Base-by-base conservation (phyloP, 2,888 invertebrate genomes). In the Cheilosia vernalis region DNA sequence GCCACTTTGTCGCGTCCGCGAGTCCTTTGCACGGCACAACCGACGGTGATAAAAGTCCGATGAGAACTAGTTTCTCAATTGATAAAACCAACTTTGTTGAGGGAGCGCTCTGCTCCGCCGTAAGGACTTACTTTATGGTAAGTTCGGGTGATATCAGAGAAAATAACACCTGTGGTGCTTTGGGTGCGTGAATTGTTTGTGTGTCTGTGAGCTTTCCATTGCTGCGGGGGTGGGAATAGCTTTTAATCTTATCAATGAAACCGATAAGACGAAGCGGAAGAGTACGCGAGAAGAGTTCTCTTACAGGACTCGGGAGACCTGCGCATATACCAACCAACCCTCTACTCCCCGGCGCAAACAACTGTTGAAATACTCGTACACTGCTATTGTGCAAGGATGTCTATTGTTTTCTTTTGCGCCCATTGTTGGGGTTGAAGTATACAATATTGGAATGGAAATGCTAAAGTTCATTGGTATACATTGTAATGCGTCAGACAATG, bases 381-480 rank as follows among this genome's bases (percentile, higher is more conserved):
- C 42, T 17, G 56, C 51, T 72, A 63, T 72, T 72, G 72, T 79
- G 70, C 78, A 78, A 70, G 63, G 56, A 49, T 63, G 21, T 58
- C 40, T 24, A 33, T 64, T 51, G 37, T 69, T 53, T 40, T 74
- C 24, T 55, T 55, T 47, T 21, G 33, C n/a, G 55, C 19, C 19
- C 17, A 53, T 51, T 21, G 21, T 51, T 13, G 17, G 49, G 58
- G 44, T 30, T 37, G 10, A 30, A 21, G 5, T 49, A 9, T 49
- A 19, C 27, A 72, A 67, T 67, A 76, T 70, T 61, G 55, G 21
- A 76, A 72, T 76, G 60, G 72, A 85, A 85, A 85, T 85, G 85
- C 58, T 67, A 85, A 85, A 81, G 80, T 85, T 85, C 85, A 81
- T 85, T 85, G 85, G 47, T 70, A 85, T 70, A 85, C 85, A 85